Evolutionary conservation across 1,140 invertebrate species (phyloP).

Genomic region (Lysiphlebus fabarum): DNA sequence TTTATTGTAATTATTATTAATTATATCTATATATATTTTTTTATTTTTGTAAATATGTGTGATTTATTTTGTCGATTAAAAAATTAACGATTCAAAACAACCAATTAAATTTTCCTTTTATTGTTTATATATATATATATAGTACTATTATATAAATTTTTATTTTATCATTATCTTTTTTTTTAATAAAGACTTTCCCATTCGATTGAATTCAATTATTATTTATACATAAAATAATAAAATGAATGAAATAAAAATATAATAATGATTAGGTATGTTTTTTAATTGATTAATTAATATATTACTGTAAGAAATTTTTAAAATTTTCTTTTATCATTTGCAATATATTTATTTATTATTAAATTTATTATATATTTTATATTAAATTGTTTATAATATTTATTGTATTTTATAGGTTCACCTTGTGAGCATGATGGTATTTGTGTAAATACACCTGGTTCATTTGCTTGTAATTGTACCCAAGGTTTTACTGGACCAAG

Average conservation of each 20-base stretch:
- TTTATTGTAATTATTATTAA: too few species aligned
- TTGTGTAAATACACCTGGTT: constrained; percentile 92
- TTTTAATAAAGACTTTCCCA: constrained; percentile 25
- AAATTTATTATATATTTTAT: constrained; percentile 3
- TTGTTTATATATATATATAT: too few species aligned
- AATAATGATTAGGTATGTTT: not conserved
- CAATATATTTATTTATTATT: not conserved
- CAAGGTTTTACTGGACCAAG: constrained; percentile 87
- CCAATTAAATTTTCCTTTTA: too few species aligned
- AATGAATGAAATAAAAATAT: not conserved
- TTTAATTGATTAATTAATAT: not conserved
- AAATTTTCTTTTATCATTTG: not conserved
- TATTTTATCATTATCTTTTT: too few species aligned
- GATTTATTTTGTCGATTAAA: too few species aligned
- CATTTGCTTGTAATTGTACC: constrained; percentile 88
- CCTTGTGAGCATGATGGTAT: constrained; percentile 90
- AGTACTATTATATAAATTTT: too few species aligned
- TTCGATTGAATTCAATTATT: constrained; percentile 26
- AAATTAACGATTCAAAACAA: too few species aligned
- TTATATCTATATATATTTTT: too few species aligned
- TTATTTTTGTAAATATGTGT: too few species aligned
- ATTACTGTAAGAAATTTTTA: constrained; percentile 19
- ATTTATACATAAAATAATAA: constrained; percentile 4
- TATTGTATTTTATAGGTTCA: constrained; percentile 61
- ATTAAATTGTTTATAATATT: constrained; percentile 20